A percentile compares a stretch with the other conserved stretches of the same genome.
Evolutionary conservation across 2,113 vertebrate genomes (phyloP).

Genomic region (Malurus alboscapulatus): DNA sequence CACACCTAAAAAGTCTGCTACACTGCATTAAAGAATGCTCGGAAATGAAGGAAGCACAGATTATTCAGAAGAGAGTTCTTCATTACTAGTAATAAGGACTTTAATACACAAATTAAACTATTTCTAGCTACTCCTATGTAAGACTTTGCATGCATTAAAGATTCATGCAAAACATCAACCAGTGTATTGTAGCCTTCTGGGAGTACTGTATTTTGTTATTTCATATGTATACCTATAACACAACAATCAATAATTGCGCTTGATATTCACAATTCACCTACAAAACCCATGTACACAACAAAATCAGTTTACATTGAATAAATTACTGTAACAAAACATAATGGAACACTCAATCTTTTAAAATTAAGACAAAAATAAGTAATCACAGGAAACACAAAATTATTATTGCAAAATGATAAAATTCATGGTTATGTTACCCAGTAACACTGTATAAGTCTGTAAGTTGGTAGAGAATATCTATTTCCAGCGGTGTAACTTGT

Average conservation of each 20-base stretch:
- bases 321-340: background rate
- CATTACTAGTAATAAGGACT: background rate
- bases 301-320: background rate
- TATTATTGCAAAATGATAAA: background rate
- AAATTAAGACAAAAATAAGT: background rate
- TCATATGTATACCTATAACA: background rate
- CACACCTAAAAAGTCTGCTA: background rate
- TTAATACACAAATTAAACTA: background rate
- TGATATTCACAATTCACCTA: background rate
- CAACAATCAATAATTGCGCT: background rate
- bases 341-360: background rate
- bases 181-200: background rate
- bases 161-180: background rate
- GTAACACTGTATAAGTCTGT: conserved; percentile 87
- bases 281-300: background rate
- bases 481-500: conserved; percentile 93
- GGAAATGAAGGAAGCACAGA: background rate
- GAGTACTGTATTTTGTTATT: background rate
- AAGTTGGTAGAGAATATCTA: conserved; percentile 92
- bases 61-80: background rate
- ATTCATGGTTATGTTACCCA: conserved; percentile 78
- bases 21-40: background rate
- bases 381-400: background rate
- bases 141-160: background rate
- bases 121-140: background rate